These are phyloP conservation scores for Pipistrellus kuhlii DNA, from an alignment of 2,797 vertebrate genomes.

Conservation along the genomic window DNA sequence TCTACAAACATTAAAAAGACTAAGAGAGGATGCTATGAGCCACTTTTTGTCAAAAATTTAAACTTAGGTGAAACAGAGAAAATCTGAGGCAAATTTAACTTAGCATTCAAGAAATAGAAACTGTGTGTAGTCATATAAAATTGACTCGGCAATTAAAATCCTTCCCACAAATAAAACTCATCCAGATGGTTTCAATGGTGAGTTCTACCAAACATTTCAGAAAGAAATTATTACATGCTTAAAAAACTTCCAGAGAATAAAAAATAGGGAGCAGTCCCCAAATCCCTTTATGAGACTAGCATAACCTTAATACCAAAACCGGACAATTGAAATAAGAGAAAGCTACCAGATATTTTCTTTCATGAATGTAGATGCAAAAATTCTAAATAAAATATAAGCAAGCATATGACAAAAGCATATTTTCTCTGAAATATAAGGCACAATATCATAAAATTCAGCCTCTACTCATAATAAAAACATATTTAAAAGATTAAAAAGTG, in stretches of 20 bases:
- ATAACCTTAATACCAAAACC: constrained; percentile 6
- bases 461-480: background rate
- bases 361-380: background rate
- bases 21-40: background rate
- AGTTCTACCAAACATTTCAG: background rate
- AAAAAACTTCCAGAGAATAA: constrained; percentile 12
- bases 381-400: constrained; percentile 21
- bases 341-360: background rate
- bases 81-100: background rate
- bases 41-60: background rate
- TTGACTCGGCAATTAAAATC: background rate
- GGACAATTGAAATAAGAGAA: background rate
- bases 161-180: background rate
- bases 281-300: background rate
- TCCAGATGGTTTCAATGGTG: background rate
- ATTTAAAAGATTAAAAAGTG: background rate
- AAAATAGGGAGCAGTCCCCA: background rate
- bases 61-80: background rate
- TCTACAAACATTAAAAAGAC: background rate
- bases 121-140: background rate
- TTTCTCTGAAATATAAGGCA: background rate
- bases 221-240: constrained; percentile 33
- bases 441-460: background rate
- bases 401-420: background rate
- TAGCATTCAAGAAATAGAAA: background rate